Base-by-base conservation (phyloP, 2,888 invertebrate genomes). In the Drosophila hawaiiensis region DNA sequence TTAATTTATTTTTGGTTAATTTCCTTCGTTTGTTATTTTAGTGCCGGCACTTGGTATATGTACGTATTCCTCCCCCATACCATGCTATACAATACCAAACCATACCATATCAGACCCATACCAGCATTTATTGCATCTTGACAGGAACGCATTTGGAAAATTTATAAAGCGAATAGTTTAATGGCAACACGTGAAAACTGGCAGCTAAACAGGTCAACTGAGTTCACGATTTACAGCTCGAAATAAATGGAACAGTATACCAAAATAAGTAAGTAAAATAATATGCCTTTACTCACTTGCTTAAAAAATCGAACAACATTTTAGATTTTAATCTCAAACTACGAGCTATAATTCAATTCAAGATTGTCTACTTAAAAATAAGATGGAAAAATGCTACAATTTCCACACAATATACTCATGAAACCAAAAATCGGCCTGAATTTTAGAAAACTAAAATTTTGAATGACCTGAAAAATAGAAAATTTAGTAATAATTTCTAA, bases 1-100 rank as follows among this genome's bases (percentile, higher is more conserved):
- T 85, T 85, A 90, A 90, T 90, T 85, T 85, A 85, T 86, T 85
- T 90, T 90, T 78, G 90, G 86, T 89, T 85, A 85, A 85, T 90
- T 85, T 88, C 78, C 83, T 85, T 82, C 75, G 84, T 80, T 90
- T 82, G 86, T 85, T 85, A 90, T 82, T 85, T 82, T 88, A 88
- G 82, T 76, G 79, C 87, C 69, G 75, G 80, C 85, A 63, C 82
- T 82, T 73, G 78, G 60, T 55, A 28, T 50, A 25, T 16, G 5
- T 54, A 25, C 16, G n/a, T 52, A 52, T 29, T 19, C 6, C 22
- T 12, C 5, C 60, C 35, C 76, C 49, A 14, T 25, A 9, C 39
- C 37, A 22, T 29, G 37, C 31, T 39, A 53, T 50, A 29, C 29
- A 35, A 50, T 39, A 71, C 60, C 62, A 47, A 29, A 14, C 35